A percentile compares a stretch with the other conserved stretches of the same genome.
phyloP scores from a whole-genome alignment of 2,797 vertebrate species.

The Euthynnus affinis region DNA sequence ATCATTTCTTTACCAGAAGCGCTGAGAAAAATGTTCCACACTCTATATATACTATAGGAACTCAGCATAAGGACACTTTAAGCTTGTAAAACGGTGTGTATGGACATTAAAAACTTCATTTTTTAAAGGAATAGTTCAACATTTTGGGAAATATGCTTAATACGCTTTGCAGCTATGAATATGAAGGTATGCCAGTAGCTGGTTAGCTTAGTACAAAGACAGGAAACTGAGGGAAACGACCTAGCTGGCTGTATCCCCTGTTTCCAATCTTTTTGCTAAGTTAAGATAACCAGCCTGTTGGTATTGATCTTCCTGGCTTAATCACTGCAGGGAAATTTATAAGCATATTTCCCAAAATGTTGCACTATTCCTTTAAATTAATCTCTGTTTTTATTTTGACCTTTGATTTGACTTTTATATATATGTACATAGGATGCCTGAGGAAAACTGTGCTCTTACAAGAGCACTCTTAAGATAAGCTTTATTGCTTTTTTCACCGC shows the following conservation, averaged over 20 bases:
- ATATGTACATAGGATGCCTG: not conserved
- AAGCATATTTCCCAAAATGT: not conserved
- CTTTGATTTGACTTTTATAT: not conserved
- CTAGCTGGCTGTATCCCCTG: too few relatives aligned
- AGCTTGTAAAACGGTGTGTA: not conserved
- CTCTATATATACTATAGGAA: not conserved
- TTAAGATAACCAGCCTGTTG: not conserved
- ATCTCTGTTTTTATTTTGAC: not conserved
- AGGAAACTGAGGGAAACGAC: not conserved
- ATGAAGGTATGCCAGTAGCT: not conserved
- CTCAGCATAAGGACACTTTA: not conserved
- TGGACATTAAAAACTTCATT: not conserved
- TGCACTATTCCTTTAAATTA: not conserved
- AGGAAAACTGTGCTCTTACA: not conserved
- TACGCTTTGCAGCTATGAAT: not conserved
- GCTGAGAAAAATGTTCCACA: constrained; percentile 20
- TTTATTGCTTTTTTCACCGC: not conserved
- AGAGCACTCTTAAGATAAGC: not conserved
- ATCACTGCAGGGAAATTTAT: not conserved
- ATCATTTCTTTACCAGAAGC: constrained; percentile 5
- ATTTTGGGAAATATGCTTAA: not conserved
- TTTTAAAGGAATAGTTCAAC: not conserved
- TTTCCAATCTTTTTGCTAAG: not conserved
- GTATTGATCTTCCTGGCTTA: not conserved
- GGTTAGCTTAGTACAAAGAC: not conserved